A percentile compares a stretch with the other conserved stretches of the same genome.
Conservation (phyloP, 92 coral and sea anemone genomes). For the Palythoa caribaeorum region DNA sequence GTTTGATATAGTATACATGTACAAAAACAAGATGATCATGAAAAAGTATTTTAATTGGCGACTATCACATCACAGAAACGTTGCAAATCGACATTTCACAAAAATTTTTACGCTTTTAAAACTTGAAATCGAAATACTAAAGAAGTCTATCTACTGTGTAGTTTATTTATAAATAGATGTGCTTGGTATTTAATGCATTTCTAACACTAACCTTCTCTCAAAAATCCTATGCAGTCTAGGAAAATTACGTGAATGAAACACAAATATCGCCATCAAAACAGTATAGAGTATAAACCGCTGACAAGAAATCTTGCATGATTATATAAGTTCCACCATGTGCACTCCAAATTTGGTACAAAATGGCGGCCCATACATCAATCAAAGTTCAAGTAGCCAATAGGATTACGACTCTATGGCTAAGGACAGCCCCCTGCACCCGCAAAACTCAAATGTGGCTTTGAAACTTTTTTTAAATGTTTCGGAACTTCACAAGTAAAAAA, state of each 20-base stretch:
- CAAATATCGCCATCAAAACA: neutral
- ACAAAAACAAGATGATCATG: too few species aligned
- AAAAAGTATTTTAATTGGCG: too few species aligned
- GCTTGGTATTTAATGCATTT: too few species aligned
- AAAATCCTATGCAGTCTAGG: neutral
- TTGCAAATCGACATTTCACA: too few species aligned
- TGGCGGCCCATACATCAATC: slow-evolving; percentile 72
- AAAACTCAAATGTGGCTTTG: slow-evolving; percentile 80
- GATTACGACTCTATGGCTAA: slow-evolving; percentile 66
- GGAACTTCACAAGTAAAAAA: slow-evolving; percentile 54
- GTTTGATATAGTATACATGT: too few species aligned
- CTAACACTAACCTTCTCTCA: neutral
- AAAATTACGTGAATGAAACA: neutral
- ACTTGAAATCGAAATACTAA: too few species aligned
- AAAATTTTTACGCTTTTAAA: too few species aligned
- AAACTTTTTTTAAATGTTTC: slow-evolving; percentile 60
- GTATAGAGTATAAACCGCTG: slow-evolving; percentile 18
- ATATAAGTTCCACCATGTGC: slow-evolving; percentile 38
- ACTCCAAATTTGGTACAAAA: slow-evolving; percentile 56
- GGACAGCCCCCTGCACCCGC: slow-evolving; percentile 91
- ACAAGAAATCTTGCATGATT: neutral
- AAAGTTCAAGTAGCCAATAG: slow-evolving; percentile 80
- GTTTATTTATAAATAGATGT: too few species aligned
- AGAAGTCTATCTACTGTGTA: too few species aligned
- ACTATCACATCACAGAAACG: too few species aligned